Evolutionary conservation across 2,113 vertebrate species (phyloP).

Genomic region (Scomber colias): DNA sequence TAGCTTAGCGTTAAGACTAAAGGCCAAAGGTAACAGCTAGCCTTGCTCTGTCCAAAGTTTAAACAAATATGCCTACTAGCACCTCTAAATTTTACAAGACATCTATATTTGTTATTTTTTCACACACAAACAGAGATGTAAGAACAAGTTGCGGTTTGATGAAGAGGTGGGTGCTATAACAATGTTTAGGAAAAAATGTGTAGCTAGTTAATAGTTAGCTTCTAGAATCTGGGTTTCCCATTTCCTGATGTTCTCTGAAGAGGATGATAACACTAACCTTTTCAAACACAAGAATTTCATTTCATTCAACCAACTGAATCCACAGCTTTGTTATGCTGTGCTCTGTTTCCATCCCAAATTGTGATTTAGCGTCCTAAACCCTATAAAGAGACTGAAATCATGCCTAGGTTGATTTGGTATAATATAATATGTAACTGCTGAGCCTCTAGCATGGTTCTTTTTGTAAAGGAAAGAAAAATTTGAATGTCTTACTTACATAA

Average conservation of each 20-base stretch:
- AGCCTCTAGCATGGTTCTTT: not conserved
- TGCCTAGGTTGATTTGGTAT: not conserved
- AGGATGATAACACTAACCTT: not conserved
- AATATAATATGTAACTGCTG: not conserved
- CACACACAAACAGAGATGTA: too few relatives aligned
- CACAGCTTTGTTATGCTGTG: not conserved
- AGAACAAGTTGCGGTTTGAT: too few relatives aligned
- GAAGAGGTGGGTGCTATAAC: too few relatives aligned
- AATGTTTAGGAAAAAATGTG: not conserved
- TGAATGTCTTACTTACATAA: too few relatives aligned
- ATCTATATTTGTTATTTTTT: too few relatives aligned
- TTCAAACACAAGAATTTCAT: not conserved
- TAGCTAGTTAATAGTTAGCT: too few relatives aligned
- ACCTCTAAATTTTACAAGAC: too few relatives aligned
- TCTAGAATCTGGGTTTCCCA: not conserved
- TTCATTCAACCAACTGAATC: not conserved
- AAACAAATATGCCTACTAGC: too few relatives aligned
- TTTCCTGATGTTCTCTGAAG: not conserved
- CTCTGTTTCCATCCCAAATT: not conserved
- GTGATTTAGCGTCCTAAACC: conserved; percentile 4
- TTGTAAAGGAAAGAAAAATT: too few relatives aligned
- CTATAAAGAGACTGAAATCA: not conserved
- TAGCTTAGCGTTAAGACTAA: too few relatives aligned
- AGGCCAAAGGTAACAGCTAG: too few relatives aligned
- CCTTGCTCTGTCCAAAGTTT: too few relatives aligned